Evolutionary conservation across 2,888 invertebrate genomes (phyloP), one percentile per base, ranked within the genome.

Genomic region (Cephalotes varians): DNA sequence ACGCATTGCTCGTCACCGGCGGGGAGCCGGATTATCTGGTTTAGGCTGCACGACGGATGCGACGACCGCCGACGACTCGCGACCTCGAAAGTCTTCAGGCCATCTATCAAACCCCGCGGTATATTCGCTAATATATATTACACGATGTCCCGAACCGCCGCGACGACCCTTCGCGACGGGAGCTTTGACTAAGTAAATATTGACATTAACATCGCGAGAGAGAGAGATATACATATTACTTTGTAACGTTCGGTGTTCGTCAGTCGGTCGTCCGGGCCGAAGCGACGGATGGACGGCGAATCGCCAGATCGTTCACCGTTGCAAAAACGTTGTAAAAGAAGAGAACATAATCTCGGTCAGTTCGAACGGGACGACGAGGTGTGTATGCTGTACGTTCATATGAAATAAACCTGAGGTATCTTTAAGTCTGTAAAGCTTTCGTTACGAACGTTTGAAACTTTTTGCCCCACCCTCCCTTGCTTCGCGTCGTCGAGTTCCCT

Each of bases 361-460:
- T 64, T 85, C 84, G 84, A 77, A 69, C 86, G 34, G 54, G 62
- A 87, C 58, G 72, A 81, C 71, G 80, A 18, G 67, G 47, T 21
- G 49, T 62, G 60, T 74, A 58, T 31, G 81, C 76, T 56, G 72
- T 51, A 81, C 86, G 83, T 79, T 69, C 77, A 84, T 85, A 88
- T 81, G 87, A 89, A 89, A 86, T 89, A 87, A 89, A 88, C 89
- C 89, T 89, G 88, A 88, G 88, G 86, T 89, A 88, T 88, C 85
- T 86, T 88, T 88, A 87, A 88, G 89, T 88, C 89, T 89, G 89
- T 88, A 88, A 88, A 89, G 88, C 89, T 88, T 89, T 85, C 86
- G 89, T 89, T 88, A 84, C 82, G 83, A 87, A 88, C 87, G 82
- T 79, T 62, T 62, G 9, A 62, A 40, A 73, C 60, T 69, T 84